These are phyloP conservation scores for Hexactinellida sp. DNA, from an alignment of 37 sponge, comb jelly and placozoan species.

Conservation along the genomic window DNA sequence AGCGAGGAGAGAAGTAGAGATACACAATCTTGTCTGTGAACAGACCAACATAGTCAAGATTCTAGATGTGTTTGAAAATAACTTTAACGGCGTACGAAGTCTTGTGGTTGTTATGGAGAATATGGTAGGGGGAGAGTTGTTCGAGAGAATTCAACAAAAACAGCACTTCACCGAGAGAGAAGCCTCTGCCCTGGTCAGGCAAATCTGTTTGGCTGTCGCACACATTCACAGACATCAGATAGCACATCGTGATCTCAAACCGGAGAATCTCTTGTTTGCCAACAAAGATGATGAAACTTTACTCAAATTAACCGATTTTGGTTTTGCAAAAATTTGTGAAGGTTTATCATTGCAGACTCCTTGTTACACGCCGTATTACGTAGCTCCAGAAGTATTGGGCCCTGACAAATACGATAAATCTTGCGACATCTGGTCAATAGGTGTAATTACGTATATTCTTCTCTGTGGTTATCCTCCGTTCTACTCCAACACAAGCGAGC, in stretches of 20 bases:
- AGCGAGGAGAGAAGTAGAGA: conserved; percentile 79
- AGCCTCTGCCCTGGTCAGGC: conserved; percentile 66
- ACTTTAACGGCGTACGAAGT: conserved; percentile 60
- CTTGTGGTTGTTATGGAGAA: conserved; percentile 96
- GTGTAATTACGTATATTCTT: conserved; percentile 93
- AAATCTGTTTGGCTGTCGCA: conserved; percentile 67
- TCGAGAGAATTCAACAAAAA: conserved; percentile 80
- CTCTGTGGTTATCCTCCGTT: conserved; percentile 94
- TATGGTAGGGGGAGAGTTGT: conserved; percentile 97
- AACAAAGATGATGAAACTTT: conserved; percentile 22
- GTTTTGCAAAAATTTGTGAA: conserved; percentile 83
- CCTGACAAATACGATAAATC: conserved; percentile 92
- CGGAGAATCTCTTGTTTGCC: conserved; percentile 70
- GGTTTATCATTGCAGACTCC: conserved; percentile 20
- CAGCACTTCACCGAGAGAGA: conserved; percentile 89
- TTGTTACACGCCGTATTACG: conserved; percentile 15
- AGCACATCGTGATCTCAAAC: conserved; percentile 91
- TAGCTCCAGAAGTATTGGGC: conserved; percentile 94
- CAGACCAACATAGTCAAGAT: conserved; percentile 85
- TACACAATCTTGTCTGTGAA: conserved; percentile 71
- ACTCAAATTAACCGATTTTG: conserved; percentile 94
- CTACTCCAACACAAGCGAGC: conserved; percentile 77
- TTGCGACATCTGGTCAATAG: conserved; percentile 98
- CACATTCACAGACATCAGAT: conserved; percentile 70
- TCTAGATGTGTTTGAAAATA: conserved; percentile 86